phyloP scores from a whole-genome alignment of 2,113 vertebrate genomes.

The Paracanthobrama guichenoti region DNA sequence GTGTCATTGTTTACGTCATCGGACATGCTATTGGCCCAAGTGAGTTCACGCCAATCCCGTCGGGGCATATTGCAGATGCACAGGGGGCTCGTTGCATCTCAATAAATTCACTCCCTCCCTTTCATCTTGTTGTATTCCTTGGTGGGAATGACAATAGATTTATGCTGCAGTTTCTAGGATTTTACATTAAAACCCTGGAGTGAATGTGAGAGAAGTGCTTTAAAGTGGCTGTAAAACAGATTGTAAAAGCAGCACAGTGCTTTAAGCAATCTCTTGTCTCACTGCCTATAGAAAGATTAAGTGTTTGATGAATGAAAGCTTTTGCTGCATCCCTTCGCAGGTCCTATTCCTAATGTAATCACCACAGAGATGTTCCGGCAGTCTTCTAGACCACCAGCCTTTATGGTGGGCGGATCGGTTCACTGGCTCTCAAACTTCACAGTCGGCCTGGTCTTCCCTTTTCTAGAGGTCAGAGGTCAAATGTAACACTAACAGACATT shows the following conservation, averaged over 20 bases:
- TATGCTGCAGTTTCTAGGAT: constrained; percentile 15
- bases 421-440: constrained; percentile 95
- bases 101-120: background rate
- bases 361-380: constrained; percentile 94
- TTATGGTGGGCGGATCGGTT: constrained; percentile 89
- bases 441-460: constrained; percentile 88
- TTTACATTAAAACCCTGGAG: constrained; percentile 24
- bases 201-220: constrained; percentile 12
- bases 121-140: constrained; percentile 23
- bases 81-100: background rate
- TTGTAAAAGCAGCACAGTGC: constrained; percentile 26
- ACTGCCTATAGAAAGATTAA: background rate
- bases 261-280: constrained; percentile 2
- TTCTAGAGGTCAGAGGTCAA: constrained; percentile 82
- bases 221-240: constrained; percentile 26
- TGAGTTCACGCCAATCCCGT: constrained; percentile 68
- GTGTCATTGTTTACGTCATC: constrained; percentile 83
- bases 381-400: constrained; percentile 87
- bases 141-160: constrained; percentile 23
- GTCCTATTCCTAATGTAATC: constrained; percentile 85
- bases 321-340: constrained; percentile 65
- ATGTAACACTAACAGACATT: background rate
- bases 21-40: constrained; percentile 92
- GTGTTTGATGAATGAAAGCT: background rate
- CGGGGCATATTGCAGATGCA: background rate